A percentile compares a stretch with the other conserved stretches of the same genome.
phyloP scores from a whole-genome alignment of 2,888 invertebrate species.

The Leptothorax acervorum region DNA sequence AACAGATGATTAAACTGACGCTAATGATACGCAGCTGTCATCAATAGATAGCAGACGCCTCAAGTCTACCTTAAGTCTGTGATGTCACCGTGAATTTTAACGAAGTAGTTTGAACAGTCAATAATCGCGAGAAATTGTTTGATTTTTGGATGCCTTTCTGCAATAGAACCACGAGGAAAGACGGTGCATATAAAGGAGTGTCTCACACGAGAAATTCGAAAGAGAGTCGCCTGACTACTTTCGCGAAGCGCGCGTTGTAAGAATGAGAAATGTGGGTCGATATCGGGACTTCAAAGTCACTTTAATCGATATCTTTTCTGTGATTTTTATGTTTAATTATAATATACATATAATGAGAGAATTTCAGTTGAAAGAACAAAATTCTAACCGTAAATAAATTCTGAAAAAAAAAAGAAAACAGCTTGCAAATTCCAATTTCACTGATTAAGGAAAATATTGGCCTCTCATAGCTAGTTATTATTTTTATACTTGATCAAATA shows the following conservation, averaged over 20 bases:
- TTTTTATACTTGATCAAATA: not conserved
- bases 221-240: constrained; percentile 67
- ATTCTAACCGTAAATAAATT: not conserved
- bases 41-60: not conserved
- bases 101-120: not conserved
- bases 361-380: not conserved
- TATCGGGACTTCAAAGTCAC: constrained; percentile 37
- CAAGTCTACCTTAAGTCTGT: not conserved
- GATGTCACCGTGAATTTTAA: not conserved
- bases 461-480: not conserved
- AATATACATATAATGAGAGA: not conserved
- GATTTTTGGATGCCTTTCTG: not conserved
- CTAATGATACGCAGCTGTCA: not conserved
- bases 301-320: not conserved
- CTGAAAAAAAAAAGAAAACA: not conserved
- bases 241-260: constrained; percentile 58
- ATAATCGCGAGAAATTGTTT: constrained; percentile 19
- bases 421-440: not conserved
- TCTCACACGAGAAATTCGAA: constrained; percentile 60
- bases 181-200: constrained; percentile 34
- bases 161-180: not conserved
- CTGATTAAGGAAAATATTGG: not conserved
- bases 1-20: not conserved
- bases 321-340: not conserved
- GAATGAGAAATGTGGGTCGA: constrained; percentile 65